phyloP scores from a whole-genome alignment of 2,888 invertebrate genomes.

The Hypomecis punctinalis region DNA sequence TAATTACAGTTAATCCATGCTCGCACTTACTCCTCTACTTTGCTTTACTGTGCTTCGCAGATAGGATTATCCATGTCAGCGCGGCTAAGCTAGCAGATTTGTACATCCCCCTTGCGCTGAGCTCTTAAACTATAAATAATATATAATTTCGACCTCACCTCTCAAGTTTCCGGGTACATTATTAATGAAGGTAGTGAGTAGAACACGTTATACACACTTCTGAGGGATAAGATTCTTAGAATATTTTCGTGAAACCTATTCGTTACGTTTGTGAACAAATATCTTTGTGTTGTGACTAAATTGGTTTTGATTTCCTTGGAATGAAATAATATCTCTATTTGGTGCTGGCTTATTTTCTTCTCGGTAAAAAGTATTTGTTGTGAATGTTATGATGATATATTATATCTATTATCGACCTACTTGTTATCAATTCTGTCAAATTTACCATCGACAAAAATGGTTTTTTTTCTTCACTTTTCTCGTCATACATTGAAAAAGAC shows the following conservation, averaged over 20 bases:
- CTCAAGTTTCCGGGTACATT: constrained; percentile 8
- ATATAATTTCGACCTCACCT: constrained; percentile 29
- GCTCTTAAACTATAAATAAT: constrained; percentile 39
- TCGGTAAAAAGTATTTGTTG: too few species aligned
- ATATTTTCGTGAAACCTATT: neutral
- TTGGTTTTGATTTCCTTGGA: too few species aligned
- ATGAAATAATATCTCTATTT: too few species aligned
- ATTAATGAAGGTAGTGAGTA: constrained; percentile 7
- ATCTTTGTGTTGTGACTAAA: too few species aligned
- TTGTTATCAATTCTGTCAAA: too few species aligned
- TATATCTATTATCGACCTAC: too few species aligned
- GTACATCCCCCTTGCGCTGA: constrained; percentile 30
- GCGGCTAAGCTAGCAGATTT: constrained; percentile 37
- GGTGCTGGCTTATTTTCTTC: too few species aligned
- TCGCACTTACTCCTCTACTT: constrained; percentile 26
- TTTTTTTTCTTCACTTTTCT: too few species aligned
- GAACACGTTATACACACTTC: neutral
- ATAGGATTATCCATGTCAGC: constrained; percentile 40
- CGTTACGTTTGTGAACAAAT: neutral
- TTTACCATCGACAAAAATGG: too few species aligned
- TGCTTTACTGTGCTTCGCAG: constrained; percentile 32
- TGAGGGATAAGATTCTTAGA: neutral
- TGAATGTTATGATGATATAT: too few species aligned
- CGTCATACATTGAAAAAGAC: too few species aligned
- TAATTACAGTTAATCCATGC: neutral